A percentile compares a stretch with the other conserved stretches of the same genome.
Conservation (phyloP, 2,797 vertebrate genomes). For the Bryconaethiops microstoma region DNA sequence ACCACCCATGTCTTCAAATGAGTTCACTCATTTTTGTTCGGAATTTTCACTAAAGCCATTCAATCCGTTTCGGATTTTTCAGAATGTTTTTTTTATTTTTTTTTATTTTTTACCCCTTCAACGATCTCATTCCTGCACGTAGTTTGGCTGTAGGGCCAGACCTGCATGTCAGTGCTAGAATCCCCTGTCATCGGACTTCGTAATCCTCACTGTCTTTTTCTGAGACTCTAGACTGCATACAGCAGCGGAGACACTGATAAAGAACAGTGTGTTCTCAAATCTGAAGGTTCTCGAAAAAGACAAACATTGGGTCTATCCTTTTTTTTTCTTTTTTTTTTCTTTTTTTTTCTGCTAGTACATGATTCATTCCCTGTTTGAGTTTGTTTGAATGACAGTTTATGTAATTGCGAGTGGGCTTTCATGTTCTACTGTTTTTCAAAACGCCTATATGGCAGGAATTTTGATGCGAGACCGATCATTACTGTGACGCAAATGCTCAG, state of each 20-base stretch:
- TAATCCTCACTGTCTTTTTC: constrained; percentile 22
- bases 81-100: background rate
- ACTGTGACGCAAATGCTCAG: background rate
- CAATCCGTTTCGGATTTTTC: too few species aligned
- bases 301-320: too few species aligned
- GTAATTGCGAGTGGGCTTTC: constrained; percentile 37
- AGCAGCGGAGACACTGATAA: background rate
- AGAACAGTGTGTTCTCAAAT: background rate
- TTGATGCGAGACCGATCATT: constrained; percentile 21
- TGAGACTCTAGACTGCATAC: background rate
- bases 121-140: background rate
- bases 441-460: constrained; percentile 10
- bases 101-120: too few species aligned
- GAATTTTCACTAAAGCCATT: too few species aligned
- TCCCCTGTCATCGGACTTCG: constrained; percentile 21
- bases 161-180: constrained; percentile 12
- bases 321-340: background rate
- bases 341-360: constrained; percentile 7
- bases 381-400: constrained; percentile 32
- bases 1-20: too few species aligned
- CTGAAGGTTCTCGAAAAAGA: background rate
- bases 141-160: background rate
- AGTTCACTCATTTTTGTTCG: too few species aligned
- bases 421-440: constrained; percentile 30
- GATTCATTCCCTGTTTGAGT: constrained; percentile 37